Evolutionary conservation across 2,888 invertebrate genomes (phyloP).

Genomic region (Tenthredo amoena): DNA sequence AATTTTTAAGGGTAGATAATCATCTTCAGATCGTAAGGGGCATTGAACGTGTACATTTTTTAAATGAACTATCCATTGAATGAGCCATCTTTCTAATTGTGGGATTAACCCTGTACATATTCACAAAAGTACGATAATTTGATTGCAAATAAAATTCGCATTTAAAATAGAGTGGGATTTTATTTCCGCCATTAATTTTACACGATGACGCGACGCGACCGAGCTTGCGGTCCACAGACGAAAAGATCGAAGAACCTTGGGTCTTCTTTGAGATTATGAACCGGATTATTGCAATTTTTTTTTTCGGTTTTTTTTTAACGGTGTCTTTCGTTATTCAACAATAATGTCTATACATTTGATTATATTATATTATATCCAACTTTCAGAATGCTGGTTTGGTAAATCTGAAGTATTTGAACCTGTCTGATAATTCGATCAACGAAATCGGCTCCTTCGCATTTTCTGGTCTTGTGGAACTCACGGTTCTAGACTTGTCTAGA

Average conservation of each 20-base stretch:
- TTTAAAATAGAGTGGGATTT: neutral
- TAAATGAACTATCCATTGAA: neutral
- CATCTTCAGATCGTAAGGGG: neutral
- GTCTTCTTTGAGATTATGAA: too few relatives aligned
- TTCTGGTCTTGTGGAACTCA: constrained; percentile 76
- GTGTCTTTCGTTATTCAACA: neutral
- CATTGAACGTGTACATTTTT: neutral
- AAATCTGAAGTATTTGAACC: constrained; percentile 74
- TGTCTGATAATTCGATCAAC: constrained; percentile 77
- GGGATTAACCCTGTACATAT: neutral
- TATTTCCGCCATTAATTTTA: neutral
- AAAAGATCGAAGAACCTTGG: too few relatives aligned
- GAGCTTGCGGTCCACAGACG: too few relatives aligned
- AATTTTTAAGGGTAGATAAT: neutral
- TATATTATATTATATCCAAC: neutral
- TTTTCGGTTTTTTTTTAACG: neutral
- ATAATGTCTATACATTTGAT: neutral
- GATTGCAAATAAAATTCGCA: neutral
- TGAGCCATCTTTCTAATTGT: neutral
- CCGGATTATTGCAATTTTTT: neutral
- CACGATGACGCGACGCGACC: too few relatives aligned
- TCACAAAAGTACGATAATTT: neutral
- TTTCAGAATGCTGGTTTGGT: constrained; percentile 71
- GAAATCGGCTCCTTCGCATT: constrained; percentile 78
- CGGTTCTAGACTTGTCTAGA: constrained; percentile 77